Conservation (phyloP, 2,797 vertebrate genomes). For the Apodemus agrarius region DNA sequence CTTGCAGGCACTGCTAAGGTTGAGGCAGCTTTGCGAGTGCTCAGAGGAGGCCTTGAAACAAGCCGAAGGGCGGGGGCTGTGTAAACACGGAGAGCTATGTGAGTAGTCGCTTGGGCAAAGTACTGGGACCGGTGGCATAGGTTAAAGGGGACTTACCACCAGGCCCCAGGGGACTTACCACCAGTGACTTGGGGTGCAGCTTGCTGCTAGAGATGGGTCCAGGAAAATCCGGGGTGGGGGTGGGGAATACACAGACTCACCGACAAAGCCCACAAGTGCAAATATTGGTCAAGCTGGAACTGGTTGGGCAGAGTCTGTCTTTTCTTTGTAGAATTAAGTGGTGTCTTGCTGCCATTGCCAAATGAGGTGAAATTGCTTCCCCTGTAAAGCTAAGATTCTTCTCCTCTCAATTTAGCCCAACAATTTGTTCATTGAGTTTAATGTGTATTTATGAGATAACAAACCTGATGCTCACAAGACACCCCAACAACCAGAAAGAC, state of each 20-base stretch:
- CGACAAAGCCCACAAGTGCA: neutral
- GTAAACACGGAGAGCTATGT: neutral
- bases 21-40: neutral
- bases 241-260: neutral
- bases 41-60: neutral
- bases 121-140: neutral
- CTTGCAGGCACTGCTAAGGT: neutral
- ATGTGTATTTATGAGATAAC: neutral
- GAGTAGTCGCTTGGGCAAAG: neutral
- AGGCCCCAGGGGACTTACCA: neutral
- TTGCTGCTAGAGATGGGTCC: neutral
- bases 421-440: neutral
- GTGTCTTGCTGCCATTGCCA: neutral
- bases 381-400: neutral
- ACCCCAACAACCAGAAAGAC: neutral
- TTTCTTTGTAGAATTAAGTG: neutral
- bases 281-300: neutral
- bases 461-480: neutral
- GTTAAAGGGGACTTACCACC: neutral
- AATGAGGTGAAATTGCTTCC: neutral
- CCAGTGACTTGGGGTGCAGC: neutral
- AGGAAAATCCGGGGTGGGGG: neutral
- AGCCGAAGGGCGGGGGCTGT: neutral
- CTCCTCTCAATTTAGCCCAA: neutral
- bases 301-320: neutral